Base-by-base conservation (phyloP, 2,113 vertebrate genomes). In the Sebastes schlegelii region DNA sequence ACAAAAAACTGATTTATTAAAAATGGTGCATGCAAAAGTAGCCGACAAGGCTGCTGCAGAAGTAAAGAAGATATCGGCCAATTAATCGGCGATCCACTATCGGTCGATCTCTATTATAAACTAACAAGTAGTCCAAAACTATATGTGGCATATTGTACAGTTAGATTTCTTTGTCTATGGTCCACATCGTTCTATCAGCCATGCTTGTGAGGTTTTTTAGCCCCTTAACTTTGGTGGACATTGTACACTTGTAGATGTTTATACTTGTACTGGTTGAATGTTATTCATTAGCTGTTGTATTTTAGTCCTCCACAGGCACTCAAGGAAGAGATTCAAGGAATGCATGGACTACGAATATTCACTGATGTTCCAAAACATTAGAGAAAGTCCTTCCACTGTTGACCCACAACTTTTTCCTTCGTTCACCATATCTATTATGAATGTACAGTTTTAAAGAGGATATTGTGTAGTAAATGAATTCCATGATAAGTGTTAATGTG, bases 331-430 rank as follows among this genome's bases (percentile, higher is more conserved):
- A 96, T 96, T 88, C 89, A 94, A 93, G 92, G 76, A 80, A 96
- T 96, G 96, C 96, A 96, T 16, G 96, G 96, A 52, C 90, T 96
- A 34, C 91, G 95, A 82, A 96, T 96, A 91, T 96, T 96, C 72
- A 96, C 96, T 14, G 91, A 94, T 13, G 86, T 95, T 51, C 95
- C 96, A 8, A 89, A 91, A 80, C 86, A 94, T 9, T 94, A 94
- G 87, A 77, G 51, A 3, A 63, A 74, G 52, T 67, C 61, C 1
- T 46, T 51, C 21, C 23, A 46, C 8, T 64, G 9, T 55, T 57
- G 26, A 74, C 21, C 14, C 14, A n/a, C n/a, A 66, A 2, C n/a
- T 2, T 63, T 52, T 54, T 71, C 40, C 21, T 65, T 45, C 46
- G 45, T 61, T 85, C 57, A 51, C 9, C 19, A 3, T 67, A 42